A percentile compares a stretch with the other conserved stretches of the same genome.
These are phyloP conservation scores for zebrafish (Danio rerio) DNA, from an alignment of 2,113 vertebrate genomes.

Conservation along the genomic window GRCz12tu NC_133187.1:21543001-21543500, in stretches of 20 bases:
- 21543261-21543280: neutral
- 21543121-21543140: neutral
- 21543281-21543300: neutral
- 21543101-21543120: neutral
- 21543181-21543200: constrained; percentile 67
- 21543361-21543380: too few relatives aligned
- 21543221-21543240: constrained; percentile 76
- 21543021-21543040: constrained; percentile 23
- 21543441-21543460: too few relatives aligned
- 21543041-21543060: neutral
- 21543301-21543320: neutral
- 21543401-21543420: neutral
- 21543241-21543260: constrained; percentile 64
- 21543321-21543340: neutral
- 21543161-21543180: constrained; percentile 61
- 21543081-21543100: neutral
- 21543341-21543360: neutral
- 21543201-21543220: constrained; percentile 71
- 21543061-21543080: neutral
- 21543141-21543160: too few relatives aligned
- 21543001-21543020: neutral
- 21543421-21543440: too few relatives aligned
- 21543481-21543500: too few relatives aligned
- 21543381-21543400: neutral
- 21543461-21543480: too few relatives aligned